A percentile compares a stretch with the other conserved stretches of the same genome.
These are phyloP conservation scores for Acrocyrtus sp. DNA, from an alignment of 2,888 invertebrate species.

Conservation along the genomic window DNA sequence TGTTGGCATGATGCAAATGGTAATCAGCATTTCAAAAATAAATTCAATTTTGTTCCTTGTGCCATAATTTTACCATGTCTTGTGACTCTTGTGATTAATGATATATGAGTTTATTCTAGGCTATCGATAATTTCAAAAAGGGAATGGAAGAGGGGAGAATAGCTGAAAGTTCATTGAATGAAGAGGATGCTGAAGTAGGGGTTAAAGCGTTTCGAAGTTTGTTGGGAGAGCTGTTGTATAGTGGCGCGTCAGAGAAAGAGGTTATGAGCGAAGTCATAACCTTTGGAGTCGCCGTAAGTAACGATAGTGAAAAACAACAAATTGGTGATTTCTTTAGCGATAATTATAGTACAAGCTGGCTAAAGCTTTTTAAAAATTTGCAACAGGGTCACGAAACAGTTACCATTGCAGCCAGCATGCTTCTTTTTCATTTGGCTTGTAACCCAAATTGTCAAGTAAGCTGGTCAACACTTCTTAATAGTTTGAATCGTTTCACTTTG, in stretches of 20 bases:
- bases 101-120: too few relatives aligned
- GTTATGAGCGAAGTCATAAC: constrained; percentile 2
- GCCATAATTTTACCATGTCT: not conserved
- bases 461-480: too few relatives aligned
- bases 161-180: too few relatives aligned
- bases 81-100: too few relatives aligned
- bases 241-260: constrained; percentile 2
- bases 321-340: not conserved
- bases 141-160: not conserved
- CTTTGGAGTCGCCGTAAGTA: constrained; percentile 6
- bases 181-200: not conserved
- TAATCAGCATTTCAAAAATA: too few relatives aligned
- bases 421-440: constrained; percentile 11
- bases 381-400: constrained; percentile 15
- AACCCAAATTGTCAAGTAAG: constrained; percentile 17
- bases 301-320: too few relatives aligned
- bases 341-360: not conserved
- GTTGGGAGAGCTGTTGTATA: constrained; percentile 3
- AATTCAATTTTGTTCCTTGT: too few relatives aligned
- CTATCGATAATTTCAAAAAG: not conserved
- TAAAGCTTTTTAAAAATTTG: not conserved
- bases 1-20: too few relatives aligned
- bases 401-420: not conserved
- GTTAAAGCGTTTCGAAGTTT: not conserved
- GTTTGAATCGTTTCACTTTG: too few relatives aligned